phyloP scores from a whole-genome alignment of 2,888 invertebrate species.

The Conomelus anceps region DNA sequence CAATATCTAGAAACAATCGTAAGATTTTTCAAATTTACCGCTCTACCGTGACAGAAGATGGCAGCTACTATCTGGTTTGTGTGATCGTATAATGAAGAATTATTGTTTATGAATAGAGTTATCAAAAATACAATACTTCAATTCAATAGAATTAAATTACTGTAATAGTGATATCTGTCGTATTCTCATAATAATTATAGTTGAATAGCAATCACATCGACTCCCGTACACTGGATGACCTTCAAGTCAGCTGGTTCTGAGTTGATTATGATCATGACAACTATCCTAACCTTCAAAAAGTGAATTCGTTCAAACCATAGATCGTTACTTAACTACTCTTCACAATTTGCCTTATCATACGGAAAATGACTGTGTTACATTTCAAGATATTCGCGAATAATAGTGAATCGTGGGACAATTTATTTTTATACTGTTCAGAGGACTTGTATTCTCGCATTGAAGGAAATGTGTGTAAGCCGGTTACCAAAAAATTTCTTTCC shows the following conservation, averaged over 20 bases:
- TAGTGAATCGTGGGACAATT: not conserved
- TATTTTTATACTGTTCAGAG: not conserved
- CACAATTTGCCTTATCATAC: not conserved
- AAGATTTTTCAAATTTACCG: not conserved
- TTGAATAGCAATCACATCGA: too few species aligned
- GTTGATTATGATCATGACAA: too few species aligned
- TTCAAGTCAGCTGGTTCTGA: too few species aligned
- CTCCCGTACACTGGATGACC: too few species aligned
- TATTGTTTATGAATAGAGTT: too few species aligned
- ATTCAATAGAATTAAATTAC: too few species aligned
- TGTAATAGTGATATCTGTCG: too few species aligned
- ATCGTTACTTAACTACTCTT: not conserved
- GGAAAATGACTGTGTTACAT: not conserved
- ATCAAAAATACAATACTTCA: too few species aligned
- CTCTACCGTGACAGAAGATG: not conserved
- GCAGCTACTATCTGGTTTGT: conserved; percentile 37
- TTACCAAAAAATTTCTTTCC: not conserved
- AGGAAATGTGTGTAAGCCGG: not conserved
- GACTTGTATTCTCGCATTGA: not conserved
- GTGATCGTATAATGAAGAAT: too few species aligned
- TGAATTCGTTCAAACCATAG: not conserved
- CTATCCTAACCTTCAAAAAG: conserved; percentile 9
- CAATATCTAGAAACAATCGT: too few species aligned
- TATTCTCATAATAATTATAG: too few species aligned
- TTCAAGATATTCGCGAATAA: not conserved